Conservation (phyloP, 2,797 vertebrate genomes). For the Tragelaphus eurycerus region DNA sequence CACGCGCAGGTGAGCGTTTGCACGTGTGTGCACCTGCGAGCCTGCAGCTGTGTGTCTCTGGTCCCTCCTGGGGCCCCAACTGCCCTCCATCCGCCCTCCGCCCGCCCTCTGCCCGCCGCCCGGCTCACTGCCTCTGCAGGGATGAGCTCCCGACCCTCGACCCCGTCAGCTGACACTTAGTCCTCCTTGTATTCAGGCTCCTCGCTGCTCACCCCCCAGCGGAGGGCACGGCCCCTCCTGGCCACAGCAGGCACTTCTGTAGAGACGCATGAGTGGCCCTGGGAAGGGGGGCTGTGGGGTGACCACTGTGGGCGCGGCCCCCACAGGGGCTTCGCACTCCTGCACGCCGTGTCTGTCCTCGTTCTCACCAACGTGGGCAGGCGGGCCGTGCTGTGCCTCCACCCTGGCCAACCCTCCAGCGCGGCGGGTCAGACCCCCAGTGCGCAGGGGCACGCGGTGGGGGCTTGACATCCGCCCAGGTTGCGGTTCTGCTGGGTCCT, state of each 20-base stretch:
- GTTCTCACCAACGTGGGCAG: rapidly evolving
- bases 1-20: rapidly evolving
- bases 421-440: rapidly evolving
- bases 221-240: not conserved
- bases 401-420: not conserved
- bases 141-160: no score
- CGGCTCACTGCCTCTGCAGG: not conserved
- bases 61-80: not conserved
- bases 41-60: not conserved
- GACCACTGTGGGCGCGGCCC: rapidly evolving
- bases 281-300: not conserved
- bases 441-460: rapidly evolving
- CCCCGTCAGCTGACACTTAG: not conserved
- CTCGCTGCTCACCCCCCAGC: not conserved
- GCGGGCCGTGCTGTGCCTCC: not conserved
- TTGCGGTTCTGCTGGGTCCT: not conserved
- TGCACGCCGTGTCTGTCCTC: rapidly evolving
- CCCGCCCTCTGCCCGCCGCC: rapidly evolving
- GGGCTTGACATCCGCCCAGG: not conserved
- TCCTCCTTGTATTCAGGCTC: not conserved
- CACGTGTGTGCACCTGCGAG: rapidly evolving
- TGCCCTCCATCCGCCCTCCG: rapidly evolving
- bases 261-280: not conserved
- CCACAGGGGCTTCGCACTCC: rapidly evolving
- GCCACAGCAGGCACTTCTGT: not conserved